Base-by-base conservation (phyloP, 2,113 vertebrate species). In the Chamaetylas fuelleborni region DNA sequence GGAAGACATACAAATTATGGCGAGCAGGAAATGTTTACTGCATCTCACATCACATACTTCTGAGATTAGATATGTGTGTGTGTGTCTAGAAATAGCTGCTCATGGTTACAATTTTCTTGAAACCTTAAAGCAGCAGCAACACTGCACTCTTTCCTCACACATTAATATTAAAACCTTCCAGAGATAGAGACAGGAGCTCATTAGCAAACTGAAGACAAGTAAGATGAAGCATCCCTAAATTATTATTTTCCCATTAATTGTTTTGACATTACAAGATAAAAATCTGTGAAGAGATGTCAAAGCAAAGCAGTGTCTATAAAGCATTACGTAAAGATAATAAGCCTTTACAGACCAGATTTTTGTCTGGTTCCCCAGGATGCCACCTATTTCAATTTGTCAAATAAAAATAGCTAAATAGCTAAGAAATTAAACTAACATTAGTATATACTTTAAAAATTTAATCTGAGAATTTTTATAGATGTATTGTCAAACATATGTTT, bases 181-280 rank as follows among this genome's bases (percentile, higher is more conserved):
- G 54, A 85, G 20, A 74, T 1, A 92, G 11, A 67, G 24, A 88
- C 33, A 80, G 60, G 19, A 92, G 33, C 26, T 88, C 3, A 3
- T 93, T 90, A 93, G 64, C 31, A 78, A 82, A 74, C 18, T 23
- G 12, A 94, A 88, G 36, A 51, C 34, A 72, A 73, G 7, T 19
- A 86, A 88, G 26, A 89, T 43, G 24, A 95, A 93, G 28, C 62
- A 34, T 65, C n/a, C 67, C 9, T 43, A 94, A 95, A 86, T 76
- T 62, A 42, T 78, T 95, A 60, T 95, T 95, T 92, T 87, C 54
- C 62, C 47, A 83, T 72, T 94, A 76, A 77, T 62, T 90, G 50
- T 83, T 96, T 88, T 90, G 81, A 62, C 60, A 66, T 81, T 83
- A 43, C 9, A 67, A 74, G 47, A 78, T 43, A 88, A 94, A 84